Evolutionary conservation across 2,113 vertebrate species (phyloP).

Genomic region (Callospermophilus lateralis): DNA sequence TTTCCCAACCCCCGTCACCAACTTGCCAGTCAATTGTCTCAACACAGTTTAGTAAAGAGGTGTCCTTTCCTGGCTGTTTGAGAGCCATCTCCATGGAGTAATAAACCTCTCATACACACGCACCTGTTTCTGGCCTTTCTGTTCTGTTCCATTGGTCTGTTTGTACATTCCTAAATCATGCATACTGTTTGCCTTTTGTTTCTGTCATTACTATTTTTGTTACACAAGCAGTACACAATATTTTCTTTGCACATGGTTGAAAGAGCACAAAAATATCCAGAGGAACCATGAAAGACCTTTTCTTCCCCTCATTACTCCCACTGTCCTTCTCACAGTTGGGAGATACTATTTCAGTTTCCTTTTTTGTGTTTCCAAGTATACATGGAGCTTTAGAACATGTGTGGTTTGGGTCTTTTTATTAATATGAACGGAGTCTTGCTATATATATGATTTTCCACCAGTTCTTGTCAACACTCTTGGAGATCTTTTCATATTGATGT

Average conservation of each 20-base stretch:
- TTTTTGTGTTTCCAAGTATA: constrained; percentile 57
- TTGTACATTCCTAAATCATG: not conserved
- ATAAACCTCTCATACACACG: not conserved
- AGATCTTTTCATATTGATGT: not conserved
- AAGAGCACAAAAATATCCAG: constrained; percentile 62
- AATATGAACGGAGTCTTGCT: not conserved
- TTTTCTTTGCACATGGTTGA: constrained; percentile 55
- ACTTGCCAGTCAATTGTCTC: not conserved
- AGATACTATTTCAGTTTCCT: constrained; percentile 48
- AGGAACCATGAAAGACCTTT: constrained; percentile 54
- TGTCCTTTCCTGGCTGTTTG: not conserved
- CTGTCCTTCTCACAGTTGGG: not conserved
- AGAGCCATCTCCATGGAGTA: not conserved
- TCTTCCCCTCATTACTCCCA: constrained; percentile 12
- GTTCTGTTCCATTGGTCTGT: not conserved
- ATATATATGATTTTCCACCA: constrained; percentile 31
- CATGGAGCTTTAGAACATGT: not conserved
- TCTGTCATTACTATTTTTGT: constrained; percentile 47
- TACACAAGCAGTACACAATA: not conserved
- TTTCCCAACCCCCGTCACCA: not conserved
- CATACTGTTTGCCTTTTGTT: not conserved
- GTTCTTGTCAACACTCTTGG: constrained; percentile 29
- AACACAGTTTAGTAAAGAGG: not conserved
- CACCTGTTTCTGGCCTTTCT: not conserved
- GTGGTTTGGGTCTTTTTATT: constrained; percentile 34